Conservation (phyloP, 2,888 invertebrate genomes). For the Ornithoptera alexandrae region DNA sequence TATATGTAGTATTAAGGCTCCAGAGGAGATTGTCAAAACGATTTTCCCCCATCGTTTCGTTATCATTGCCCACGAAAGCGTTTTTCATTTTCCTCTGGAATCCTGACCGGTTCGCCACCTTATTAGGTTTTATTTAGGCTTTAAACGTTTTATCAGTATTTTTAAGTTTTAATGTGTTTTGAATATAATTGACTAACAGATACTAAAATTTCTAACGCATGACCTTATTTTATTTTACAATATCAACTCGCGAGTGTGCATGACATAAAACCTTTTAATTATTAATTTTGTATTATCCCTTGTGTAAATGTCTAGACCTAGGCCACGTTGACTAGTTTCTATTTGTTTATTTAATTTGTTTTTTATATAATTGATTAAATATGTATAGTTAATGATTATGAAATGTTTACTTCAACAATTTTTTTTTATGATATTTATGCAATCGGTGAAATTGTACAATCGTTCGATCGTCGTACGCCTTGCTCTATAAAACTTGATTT, state of each 20-base stretch:
- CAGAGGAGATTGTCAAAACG: constrained; percentile 65
- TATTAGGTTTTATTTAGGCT: constrained; percentile 35
- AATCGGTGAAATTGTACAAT: constrained; percentile 44
- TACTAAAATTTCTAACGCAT: constrained; percentile 77
- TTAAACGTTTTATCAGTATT: constrained; percentile 37
- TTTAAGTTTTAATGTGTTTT: constrained; percentile 48
- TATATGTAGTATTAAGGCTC: constrained; percentile 51
- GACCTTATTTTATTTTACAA: constrained; percentile 63
- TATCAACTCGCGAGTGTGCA: constrained; percentile 75
- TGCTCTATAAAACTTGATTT: constrained; percentile 74
- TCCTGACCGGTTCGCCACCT: constrained; percentile 54
- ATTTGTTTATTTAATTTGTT: too few relatives aligned
- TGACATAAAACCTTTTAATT: constrained; percentile 55
- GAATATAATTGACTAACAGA: constrained; percentile 75
- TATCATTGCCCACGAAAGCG: constrained; percentile 42
- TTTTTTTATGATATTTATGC: constrained; percentile 45
- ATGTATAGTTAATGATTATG: constrained; percentile 42
- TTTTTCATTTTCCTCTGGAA: constrained; percentile 67
- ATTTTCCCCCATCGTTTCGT: constrained; percentile 50
- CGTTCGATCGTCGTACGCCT: constrained; percentile 59
- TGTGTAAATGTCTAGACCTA: constrained; percentile 47
- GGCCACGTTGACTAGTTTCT: constrained; percentile 61
- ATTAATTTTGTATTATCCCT: constrained; percentile 40
- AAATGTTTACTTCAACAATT: constrained; percentile 75
- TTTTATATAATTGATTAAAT: constrained; percentile 40